A percentile compares a stretch with the other conserved stretches of the same genome.
Conservation (phyloP, 2,113 vertebrate genomes). For the Balaeniceps rex region DNA sequence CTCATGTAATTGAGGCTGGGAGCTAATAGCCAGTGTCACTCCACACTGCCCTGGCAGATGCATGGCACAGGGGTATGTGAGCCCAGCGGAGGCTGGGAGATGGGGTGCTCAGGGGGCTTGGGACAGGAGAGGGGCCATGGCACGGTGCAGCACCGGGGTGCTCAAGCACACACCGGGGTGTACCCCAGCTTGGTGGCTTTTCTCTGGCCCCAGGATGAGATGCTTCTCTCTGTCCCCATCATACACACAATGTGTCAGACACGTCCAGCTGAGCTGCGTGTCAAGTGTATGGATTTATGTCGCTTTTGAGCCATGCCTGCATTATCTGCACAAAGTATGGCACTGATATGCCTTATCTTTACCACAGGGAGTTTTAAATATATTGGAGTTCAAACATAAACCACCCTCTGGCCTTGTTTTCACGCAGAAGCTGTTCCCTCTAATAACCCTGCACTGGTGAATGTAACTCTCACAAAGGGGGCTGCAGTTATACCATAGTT, state of each 20-base stretch:
- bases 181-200: background rate
- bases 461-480: background rate
- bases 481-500: background rate
- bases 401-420: background rate
- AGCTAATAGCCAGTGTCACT: background rate
- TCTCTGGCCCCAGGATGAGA: background rate
- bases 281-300: background rate
- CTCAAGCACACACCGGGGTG: background rate
- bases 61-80: background rate
- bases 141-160: accelerated
- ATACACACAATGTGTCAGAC: background rate
- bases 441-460: background rate
- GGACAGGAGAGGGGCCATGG: background rate
- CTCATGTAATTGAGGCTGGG: background rate
- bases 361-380: background rate
- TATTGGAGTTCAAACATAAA: background rate
- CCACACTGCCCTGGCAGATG: background rate
- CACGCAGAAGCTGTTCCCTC: conserved; percentile 2
- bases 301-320: background rate
- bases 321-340: background rate
- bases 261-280: background rate
- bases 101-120: background rate
- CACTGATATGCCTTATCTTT: background rate
- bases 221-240: background rate
- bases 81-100: accelerated